Percentiles rank a stretch among this genome's conserved stretches.
phyloP scores from a whole-genome alignment of 2,113 vertebrate species.

The Melozone crissalis region DNA sequence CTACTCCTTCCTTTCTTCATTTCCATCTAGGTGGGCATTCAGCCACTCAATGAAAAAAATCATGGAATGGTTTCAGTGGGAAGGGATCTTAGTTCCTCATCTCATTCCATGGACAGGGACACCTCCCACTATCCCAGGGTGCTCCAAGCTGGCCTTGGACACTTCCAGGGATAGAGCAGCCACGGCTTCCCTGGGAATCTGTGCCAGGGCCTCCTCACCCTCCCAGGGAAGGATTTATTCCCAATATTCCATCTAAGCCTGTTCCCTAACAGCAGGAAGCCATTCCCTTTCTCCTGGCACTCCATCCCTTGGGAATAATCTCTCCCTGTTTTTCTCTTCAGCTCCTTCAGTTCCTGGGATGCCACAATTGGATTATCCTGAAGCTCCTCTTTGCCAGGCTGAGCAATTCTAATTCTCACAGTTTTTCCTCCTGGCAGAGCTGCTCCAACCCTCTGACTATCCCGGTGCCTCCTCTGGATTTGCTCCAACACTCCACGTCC shows the following conservation, averaged over 20 bases:
- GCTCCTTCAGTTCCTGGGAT: background rate
- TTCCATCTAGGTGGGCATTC: background rate
- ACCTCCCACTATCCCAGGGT: background rate
- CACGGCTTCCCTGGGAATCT: background rate
- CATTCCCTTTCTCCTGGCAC: background rate
- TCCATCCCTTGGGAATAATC: background rate
- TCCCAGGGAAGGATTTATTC: background rate
- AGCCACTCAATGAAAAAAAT: background rate
- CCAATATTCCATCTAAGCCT: background rate
- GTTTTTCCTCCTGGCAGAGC: background rate
- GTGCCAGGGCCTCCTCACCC: background rate
- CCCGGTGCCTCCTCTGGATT: background rate
- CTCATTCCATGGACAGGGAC: background rate
- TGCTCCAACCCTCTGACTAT: background rate
- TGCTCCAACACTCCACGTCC: background rate
- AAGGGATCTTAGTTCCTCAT: background rate
- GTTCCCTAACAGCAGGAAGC: background rate
- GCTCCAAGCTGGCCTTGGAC: background rate
- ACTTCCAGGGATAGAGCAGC: background rate
- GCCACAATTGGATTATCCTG: background rate
- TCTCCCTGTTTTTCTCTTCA: background rate
- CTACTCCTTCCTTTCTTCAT: background rate
- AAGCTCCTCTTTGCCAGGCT: background rate
- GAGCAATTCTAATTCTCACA: background rate
- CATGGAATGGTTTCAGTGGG: background rate